A percentile compares a stretch with the other conserved stretches of the same genome.
Evolutionary conservation across 1,140 invertebrate genomes (phyloP).

Genomic region (Bombus cullumanus): DNA sequence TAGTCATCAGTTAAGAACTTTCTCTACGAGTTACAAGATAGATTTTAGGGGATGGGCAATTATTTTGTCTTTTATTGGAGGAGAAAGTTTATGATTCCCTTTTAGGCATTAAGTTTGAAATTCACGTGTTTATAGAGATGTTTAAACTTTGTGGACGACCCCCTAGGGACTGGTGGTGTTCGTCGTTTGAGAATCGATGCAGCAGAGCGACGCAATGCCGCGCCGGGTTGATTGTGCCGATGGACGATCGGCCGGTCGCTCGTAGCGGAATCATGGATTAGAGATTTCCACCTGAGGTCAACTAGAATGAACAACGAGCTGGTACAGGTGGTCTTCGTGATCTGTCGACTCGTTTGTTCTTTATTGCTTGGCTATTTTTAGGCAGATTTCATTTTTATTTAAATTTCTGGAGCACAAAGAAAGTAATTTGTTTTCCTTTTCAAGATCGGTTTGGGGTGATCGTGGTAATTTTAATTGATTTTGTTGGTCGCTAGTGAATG

Average conservation of each 20-base stretch:
- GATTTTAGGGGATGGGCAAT: not conserved
- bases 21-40: not conserved
- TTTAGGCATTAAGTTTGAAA: too few species aligned
- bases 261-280: constrained; percentile 81
- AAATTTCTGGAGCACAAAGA: constrained; percentile 3
- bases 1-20: too few species aligned
- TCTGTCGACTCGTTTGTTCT: constrained; percentile 7
- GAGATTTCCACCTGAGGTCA: constrained; percentile 75
- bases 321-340: constrained; percentile 16
- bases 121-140: not conserved
- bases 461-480: not conserved
- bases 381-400: constrained; percentile 25
- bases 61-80: not conserved
- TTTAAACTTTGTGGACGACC: not conserved
- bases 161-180: not conserved
- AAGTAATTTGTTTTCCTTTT: not conserved
- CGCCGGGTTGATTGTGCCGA: constrained; percentile 44
- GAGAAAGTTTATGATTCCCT: not conserved
- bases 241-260: constrained; percentile 52
- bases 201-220: constrained; percentile 1
- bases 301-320: constrained; percentile 53
- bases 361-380: constrained; percentile 26
- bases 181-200: constrained; percentile 38
- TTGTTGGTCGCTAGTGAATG: not conserved
- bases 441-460: not conserved